Conservation (phyloP, 2,113 vertebrate genomes). For the Zosterops lateralis region DNA sequence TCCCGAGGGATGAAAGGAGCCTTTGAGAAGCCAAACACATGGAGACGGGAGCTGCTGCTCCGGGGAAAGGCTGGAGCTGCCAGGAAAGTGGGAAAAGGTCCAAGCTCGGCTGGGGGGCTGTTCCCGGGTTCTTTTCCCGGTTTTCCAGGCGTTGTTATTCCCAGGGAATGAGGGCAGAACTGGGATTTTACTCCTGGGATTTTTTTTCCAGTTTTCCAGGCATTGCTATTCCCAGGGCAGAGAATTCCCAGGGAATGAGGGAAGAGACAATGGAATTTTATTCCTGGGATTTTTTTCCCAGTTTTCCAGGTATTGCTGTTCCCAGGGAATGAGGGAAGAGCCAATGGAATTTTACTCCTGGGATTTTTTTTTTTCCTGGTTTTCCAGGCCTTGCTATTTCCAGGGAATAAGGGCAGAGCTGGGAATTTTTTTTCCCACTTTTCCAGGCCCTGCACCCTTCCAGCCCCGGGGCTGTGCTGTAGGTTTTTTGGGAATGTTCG, state of each 20-base stretch:
- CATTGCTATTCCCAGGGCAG: too few relatives aligned
- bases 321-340: too few relatives aligned
- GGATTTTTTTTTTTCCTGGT: background rate
- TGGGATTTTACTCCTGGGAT: too few relatives aligned
- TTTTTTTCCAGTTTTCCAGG: background rate
- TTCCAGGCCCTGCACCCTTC: background rate
- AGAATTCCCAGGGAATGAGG: too few relatives aligned
- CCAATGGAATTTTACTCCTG: too few relatives aligned
- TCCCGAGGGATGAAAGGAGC: conserved; percentile 51
- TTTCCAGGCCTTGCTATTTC: background rate
- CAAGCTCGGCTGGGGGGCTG: background rate
- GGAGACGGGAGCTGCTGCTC: background rate
- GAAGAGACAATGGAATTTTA: too few relatives aligned
- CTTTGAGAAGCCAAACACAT: conserved; percentile 20
- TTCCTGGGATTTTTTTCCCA: background rate
- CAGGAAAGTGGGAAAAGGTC: background rate
- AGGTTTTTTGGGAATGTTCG: background rate
- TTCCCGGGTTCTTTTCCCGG: background rate
- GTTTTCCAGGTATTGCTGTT: background rate
- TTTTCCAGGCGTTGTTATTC: too few relatives aligned
- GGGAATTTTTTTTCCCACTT: background rate
- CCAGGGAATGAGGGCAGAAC: too few relatives aligned
- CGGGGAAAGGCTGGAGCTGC: background rate
- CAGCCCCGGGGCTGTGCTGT: background rate
- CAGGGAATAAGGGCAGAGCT: background rate